These are phyloP conservation scores for Sarcophaga caerulescens DNA, from an alignment of 2,888 invertebrate species.

Conservation along the genomic window DNA sequence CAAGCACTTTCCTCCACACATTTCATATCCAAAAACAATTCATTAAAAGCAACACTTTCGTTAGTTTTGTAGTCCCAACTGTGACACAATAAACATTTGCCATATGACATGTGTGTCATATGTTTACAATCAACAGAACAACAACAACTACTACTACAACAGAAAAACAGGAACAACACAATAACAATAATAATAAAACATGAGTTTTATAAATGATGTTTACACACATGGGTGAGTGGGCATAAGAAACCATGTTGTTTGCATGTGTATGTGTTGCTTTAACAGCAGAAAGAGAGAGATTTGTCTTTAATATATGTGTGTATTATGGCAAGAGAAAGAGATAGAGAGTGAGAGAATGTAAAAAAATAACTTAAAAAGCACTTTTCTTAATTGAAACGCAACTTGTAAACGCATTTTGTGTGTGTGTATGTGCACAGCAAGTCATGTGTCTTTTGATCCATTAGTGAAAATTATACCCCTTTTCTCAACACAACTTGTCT, in stretches of 20 bases:
- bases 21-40: conserved; percentile 37
- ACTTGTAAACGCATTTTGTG: conserved; percentile 47
- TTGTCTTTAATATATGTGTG: conserved; percentile 8
- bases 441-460: conserved; percentile 63
- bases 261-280: background rate
- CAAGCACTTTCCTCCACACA: background rate
- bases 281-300: background rate
- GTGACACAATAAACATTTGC: conserved; percentile 25
- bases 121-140: conserved; percentile 44
- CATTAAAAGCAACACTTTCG: conserved; percentile 40
- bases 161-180: conserved; percentile 32
- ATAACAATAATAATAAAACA: conserved; percentile 17
- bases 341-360: conserved; percentile 36
- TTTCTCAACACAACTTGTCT: conserved; percentile 4
- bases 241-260: conserved; percentile 2
- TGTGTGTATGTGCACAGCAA: background rate
- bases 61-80: conserved; percentile 35
- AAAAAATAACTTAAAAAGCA: conserved; percentile 62
- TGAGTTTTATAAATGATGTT: conserved; percentile 54
- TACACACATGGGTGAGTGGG: background rate
- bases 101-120: conserved; percentile 44
- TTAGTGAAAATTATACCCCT: conserved; percentile 66
- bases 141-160: conserved; percentile 21
- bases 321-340: conserved; percentile 35
- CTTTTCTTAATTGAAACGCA: conserved; percentile 69